Conservation (phyloP, 2,797 vertebrate genomes). For the Myotis vivesi region DNA sequence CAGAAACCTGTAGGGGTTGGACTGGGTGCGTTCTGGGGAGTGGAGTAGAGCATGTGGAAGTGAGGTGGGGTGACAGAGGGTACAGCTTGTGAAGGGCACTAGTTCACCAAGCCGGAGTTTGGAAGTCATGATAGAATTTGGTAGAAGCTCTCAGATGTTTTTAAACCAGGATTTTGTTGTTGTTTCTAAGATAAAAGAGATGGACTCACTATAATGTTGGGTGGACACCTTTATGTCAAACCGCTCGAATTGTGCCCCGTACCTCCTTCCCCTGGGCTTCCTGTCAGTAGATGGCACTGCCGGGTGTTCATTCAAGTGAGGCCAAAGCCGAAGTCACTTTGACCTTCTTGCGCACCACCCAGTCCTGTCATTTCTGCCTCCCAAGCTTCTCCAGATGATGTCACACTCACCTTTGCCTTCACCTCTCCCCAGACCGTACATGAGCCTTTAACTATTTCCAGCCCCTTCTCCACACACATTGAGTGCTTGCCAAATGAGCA, state of each 20-base stretch:
- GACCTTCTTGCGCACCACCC: not conserved
- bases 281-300: not conserved
- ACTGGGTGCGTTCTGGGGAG: not conserved
- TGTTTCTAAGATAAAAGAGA: not conserved
- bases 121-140: not conserved
- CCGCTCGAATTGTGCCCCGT: not conserved
- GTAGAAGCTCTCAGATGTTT: not conserved
- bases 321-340: not conserved
- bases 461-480: not conserved
- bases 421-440: too few relatives aligned
- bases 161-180: not conserved
- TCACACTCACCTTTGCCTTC: not conserved
- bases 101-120: not conserved
- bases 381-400: not conserved
- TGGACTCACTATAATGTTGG: not conserved
- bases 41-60: not conserved
- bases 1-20: not conserved
- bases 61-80: not conserved
- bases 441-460: not conserved
- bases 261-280: too few relatives aligned
- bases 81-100: not conserved
- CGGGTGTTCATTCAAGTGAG: not conserved
- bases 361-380: not conserved
- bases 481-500: fast-evolving
- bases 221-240: not conserved